These are phyloP conservation scores for Nesometra sesokonis DNA, from an alignment of 35 echinoderm and acorn worm genomes.

Conservation along the genomic window DNA sequence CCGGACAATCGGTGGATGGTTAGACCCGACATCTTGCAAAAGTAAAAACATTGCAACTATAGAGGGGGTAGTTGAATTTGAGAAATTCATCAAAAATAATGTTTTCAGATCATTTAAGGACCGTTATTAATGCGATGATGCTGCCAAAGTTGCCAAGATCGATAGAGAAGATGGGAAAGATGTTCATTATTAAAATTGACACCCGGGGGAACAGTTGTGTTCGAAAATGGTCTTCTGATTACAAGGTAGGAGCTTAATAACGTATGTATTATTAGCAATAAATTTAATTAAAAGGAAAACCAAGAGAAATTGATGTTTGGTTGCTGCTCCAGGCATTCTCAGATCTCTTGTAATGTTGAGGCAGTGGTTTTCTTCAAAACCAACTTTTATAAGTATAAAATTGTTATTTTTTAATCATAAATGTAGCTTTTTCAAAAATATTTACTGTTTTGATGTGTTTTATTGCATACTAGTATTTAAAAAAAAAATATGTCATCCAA, in stretches of 20 bases:
- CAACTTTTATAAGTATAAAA: too few species aligned
- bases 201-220: background rate
- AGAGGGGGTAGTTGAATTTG: background rate
- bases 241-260: background rate
- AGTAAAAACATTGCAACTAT: background rate
- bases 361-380: too few species aligned
- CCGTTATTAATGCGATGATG: background rate
- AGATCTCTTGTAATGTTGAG: too few species aligned
- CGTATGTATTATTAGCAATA: background rate
- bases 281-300: too few species aligned
- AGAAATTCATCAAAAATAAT: background rate
- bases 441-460: too few species aligned
- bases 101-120: background rate
- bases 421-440: too few species aligned
- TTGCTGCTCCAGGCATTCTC: too few species aligned
- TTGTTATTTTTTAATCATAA: too few species aligned
- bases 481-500: too few species aligned
- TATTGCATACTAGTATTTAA: too few species aligned
- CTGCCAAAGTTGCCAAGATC: background rate
- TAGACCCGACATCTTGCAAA: background rate
- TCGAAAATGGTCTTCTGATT: background rate
- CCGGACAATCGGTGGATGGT: background rate
- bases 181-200: background rate
- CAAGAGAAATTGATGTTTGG: too few species aligned
- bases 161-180: background rate